Evolutionary conservation across 2,888 invertebrate genomes (phyloP).

Genomic region (Synanthedon myopaeformis): DNA sequence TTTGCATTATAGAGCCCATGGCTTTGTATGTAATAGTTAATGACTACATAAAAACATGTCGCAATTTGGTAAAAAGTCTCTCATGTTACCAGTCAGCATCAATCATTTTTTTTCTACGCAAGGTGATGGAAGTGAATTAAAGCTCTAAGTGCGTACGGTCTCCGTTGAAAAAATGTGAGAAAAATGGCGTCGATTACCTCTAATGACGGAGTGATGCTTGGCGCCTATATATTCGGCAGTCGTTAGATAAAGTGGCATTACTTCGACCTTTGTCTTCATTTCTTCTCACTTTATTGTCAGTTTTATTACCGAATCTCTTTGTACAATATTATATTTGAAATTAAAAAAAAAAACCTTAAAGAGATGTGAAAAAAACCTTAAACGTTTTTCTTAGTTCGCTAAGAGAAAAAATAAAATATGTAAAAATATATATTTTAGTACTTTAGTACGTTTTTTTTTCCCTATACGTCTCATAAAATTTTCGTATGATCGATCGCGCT

Average conservation of each 20-base stretch:
- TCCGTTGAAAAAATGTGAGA: conserved; percentile 53
- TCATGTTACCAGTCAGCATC: conserved; percentile 31
- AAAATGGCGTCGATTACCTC: conserved; percentile 52
- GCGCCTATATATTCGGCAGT: conserved; percentile 31
- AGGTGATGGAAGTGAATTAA: conserved; percentile 48
- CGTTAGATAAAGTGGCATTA: conserved; percentile 31
- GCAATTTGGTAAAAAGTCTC: conserved; percentile 39
- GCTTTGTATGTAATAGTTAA: conserved; percentile 20
- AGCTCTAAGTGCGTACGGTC: conserved; percentile 38
- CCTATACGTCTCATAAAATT: too few species aligned
- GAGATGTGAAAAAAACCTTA: too few species aligned
- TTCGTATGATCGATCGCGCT: too few species aligned
- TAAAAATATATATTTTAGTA: too few species aligned
- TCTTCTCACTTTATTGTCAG: conserved; percentile 19
- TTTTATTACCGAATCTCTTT: too few species aligned
- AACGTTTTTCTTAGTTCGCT: too few species aligned
- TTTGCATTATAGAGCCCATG: not conserved
- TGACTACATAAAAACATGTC: conserved; percentile 32
- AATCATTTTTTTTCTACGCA: conserved; percentile 55
- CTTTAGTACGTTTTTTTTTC: too few species aligned
- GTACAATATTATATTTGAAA: too few species aligned
- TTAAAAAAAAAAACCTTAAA: too few species aligned
- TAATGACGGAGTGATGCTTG: conserved; percentile 46
- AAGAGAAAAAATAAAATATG: too few species aligned
- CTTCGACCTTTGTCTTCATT: conserved; percentile 29